Percentiles rank a stretch among this genome's conserved stretches.
These are phyloP conservation scores for Aspidapion aeneum DNA, from an alignment of 2,888 invertebrate species.

Conservation along the genomic window DNA sequence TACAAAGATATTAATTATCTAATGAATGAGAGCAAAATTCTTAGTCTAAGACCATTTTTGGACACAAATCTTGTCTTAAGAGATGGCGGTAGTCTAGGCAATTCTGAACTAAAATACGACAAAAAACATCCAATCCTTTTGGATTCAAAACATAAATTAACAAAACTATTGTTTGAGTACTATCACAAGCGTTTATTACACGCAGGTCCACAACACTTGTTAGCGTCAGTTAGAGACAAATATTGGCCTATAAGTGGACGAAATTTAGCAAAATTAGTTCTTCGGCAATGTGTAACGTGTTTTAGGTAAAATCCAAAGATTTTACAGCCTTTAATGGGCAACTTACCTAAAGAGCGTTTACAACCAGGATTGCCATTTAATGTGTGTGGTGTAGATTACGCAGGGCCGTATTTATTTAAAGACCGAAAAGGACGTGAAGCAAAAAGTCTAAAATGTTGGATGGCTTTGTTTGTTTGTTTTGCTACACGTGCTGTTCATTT, in stretches of 20 bases:
- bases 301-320: constrained; percentile 18
- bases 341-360: constrained; percentile 17
- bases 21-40: constrained; percentile 12
- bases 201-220: constrained; percentile 19
- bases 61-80: constrained; percentile 21
- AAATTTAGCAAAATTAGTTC: constrained; percentile 16
- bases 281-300: constrained; percentile 22
- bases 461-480: constrained; percentile 15
- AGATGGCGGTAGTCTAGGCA: constrained; percentile 18
- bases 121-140: constrained; percentile 24
- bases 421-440: constrained; percentile 9
- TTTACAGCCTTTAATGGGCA: constrained; percentile 17
- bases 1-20: background rate
- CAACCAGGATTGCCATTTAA: constrained; percentile 12
- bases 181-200: constrained; percentile 21
- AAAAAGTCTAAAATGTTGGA: constrained; percentile 11
- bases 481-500: constrained; percentile 7
- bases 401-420: constrained; percentile 16
- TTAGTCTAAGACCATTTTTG: constrained; percentile 22
- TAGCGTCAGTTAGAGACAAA: constrained; percentile 15
- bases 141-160: constrained; percentile 19
- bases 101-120: constrained; percentile 15
- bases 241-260: constrained; percentile 20
- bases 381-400: constrained; percentile 19
- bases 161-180: constrained; percentile 14